Conservation (phyloP, 2,888 invertebrate genomes). For the Agrotis clavis region DNA sequence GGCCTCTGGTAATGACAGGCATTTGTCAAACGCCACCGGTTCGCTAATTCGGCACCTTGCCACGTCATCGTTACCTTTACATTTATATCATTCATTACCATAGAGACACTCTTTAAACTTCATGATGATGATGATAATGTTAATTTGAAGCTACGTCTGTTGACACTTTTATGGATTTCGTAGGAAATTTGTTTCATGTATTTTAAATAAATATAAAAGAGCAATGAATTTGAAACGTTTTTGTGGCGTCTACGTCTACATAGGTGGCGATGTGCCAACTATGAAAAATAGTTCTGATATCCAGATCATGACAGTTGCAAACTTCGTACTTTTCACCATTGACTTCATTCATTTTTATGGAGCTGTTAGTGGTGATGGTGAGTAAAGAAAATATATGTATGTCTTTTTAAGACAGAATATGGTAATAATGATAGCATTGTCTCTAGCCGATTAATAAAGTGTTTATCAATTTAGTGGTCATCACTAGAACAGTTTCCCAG, state of each 20-base stretch:
- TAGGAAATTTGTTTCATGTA: slow-evolving; percentile 54
- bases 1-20: slow-evolving; percentile 26
- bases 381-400: background rate
- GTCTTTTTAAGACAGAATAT: background rate
- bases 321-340: slow-evolving; percentile 7
- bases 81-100: slow-evolving; percentile 38
- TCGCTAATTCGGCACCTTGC: slow-evolving; percentile 35
- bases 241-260: slow-evolving; percentile 39
- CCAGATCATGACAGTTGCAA: slow-evolving; percentile 35
- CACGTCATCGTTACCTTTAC: slow-evolving; percentile 30
- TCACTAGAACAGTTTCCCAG: background rate
- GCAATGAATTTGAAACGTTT: slow-evolving; percentile 59
- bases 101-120: slow-evolving; percentile 34
- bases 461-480: background rate
- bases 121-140: slow-evolving; percentile 36
- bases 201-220: slow-evolving; percentile 54
- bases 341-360: slow-evolving; percentile 18
- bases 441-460: background rate
- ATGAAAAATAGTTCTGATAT: slow-evolving; percentile 49
- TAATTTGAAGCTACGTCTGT: slow-evolving; percentile 42
- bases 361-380: background rate
- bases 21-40: slow-evolving; percentile 17
- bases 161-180: slow-evolving; percentile 57
- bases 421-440: background rate
- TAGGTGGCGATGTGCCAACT: slow-evolving; percentile 60